These are phyloP conservation scores for Pogonomyrmex californicus DNA, from an alignment of 1,140 invertebrate genomes.

Conservation along the genomic window DNA sequence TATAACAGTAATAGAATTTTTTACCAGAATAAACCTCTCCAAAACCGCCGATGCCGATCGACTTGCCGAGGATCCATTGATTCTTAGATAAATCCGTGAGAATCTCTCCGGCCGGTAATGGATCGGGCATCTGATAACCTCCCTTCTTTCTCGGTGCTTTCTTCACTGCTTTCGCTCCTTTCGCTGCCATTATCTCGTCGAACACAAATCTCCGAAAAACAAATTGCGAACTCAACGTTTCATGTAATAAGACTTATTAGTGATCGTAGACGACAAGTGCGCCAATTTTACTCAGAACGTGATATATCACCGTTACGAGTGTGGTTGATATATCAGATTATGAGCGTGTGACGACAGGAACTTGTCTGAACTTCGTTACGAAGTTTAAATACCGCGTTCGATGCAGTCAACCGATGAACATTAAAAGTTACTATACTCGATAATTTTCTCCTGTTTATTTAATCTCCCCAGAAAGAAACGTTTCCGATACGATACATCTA, in stretches of 20 bases:
- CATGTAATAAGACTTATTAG: background rate
- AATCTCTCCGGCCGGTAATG: slow-evolving; percentile 92
- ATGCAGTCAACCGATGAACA: background rate
- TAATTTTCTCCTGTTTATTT: too few species aligned
- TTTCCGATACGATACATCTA: too few species aligned
- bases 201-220: background rate
- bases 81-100: slow-evolving; percentile 92
- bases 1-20: background rate
- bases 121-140: slow-evolving; percentile 91
- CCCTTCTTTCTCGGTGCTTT: slow-evolving; percentile 88
- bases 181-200: slow-evolving; percentile 79
- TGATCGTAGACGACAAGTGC: background rate
- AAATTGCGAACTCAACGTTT: background rate
- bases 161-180: slow-evolving; percentile 77
- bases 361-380: background rate
- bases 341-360: background rate
- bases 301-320: background rate
- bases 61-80: slow-evolving; percentile 94
- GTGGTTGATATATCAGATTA: background rate
- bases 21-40: slow-evolving; percentile 95
- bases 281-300: slow-evolving; percentile 5
- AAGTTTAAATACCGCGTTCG: background rate
- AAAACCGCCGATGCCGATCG: slow-evolving; percentile 97
- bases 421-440: background rate
- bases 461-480: too few species aligned